phyloP scores from a whole-genome alignment of 1,140 invertebrate species.

The Samia ricini region DNA sequence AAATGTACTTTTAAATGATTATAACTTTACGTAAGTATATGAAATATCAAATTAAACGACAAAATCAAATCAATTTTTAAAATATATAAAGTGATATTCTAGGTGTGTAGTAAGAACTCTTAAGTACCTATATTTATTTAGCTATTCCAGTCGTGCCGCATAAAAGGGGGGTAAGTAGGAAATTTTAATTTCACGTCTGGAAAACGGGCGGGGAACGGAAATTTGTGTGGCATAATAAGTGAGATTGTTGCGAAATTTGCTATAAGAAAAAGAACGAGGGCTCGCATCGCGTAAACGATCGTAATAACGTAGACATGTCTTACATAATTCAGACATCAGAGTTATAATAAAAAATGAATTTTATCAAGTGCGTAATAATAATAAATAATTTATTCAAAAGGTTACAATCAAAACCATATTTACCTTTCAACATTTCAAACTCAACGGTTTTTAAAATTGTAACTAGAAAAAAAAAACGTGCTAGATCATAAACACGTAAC shows the following conservation, averaged over 20 bases:
- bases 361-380: too few species aligned
- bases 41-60: too few species aligned
- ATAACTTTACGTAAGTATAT: too few species aligned
- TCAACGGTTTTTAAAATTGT: too few species aligned
- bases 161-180: slow-evolving; percentile 65
- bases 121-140: slow-evolving; percentile 72
- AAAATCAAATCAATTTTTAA: background rate
- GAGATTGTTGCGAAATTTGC: slow-evolving; percentile 77
- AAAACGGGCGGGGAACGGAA: slow-evolving; percentile 61
- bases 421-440: too few species aligned
- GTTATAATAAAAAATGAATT: background rate
- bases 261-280: slow-evolving; percentile 77
- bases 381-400: too few species aligned
- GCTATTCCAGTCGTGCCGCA: slow-evolving; percentile 53
- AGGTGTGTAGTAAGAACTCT: slow-evolving; percentile 26
- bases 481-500: too few species aligned
- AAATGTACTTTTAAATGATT: too few species aligned
- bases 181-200: slow-evolving; percentile 75
- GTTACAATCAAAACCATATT: too few species aligned
- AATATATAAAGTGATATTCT: slow-evolving; percentile 11
- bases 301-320: slow-evolving; percentile 29
- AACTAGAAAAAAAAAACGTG: too few species aligned
- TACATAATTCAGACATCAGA: too few species aligned
- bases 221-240: slow-evolving; percentile 78
- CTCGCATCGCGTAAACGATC: slow-evolving; percentile 34